phyloP scores from a whole-genome alignment of 2,113 vertebrate species.

The Oreochromis aureus region DNA sequence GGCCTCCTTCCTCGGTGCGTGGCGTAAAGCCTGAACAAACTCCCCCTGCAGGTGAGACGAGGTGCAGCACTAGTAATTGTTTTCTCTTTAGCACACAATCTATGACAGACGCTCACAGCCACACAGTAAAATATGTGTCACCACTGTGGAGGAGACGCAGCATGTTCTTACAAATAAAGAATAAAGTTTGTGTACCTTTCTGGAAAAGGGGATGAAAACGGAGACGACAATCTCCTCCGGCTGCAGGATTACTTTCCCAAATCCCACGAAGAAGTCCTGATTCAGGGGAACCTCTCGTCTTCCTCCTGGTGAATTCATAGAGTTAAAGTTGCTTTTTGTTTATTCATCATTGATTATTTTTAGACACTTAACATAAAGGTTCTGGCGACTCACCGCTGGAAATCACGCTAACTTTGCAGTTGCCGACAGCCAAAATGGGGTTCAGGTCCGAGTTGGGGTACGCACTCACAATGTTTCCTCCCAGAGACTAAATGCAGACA shows the following conservation, averaged over 20 bases:
- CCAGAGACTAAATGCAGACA: slow-evolving; percentile 75
- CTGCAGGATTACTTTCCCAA: slow-evolving; percentile 69
- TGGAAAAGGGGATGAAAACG: slow-evolving; percentile 78
- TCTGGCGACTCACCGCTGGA: slow-evolving; percentile 71
- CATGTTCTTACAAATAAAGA: neutral
- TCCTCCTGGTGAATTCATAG: slow-evolving; percentile 41
- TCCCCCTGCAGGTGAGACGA: slow-evolving; percentile 73
- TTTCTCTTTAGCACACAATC: neutral
- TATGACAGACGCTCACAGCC: neutral
- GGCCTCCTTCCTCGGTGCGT: slow-evolving; percentile 80
- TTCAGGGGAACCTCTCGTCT: slow-evolving; percentile 70
- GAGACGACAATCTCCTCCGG: slow-evolving; percentile 81
- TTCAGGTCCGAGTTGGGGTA: slow-evolving; percentile 88
- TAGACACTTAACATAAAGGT: neutral
- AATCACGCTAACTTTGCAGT: slow-evolving; percentile 70
- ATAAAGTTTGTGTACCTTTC: slow-evolving; percentile 63
- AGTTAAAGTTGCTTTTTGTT: neutral
- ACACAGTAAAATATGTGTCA: neutral
- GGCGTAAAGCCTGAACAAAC: slow-evolving; percentile 80
- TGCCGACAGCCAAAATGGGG: slow-evolving; percentile 81
- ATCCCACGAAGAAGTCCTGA: slow-evolving; percentile 77
- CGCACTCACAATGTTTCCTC: slow-evolving; percentile 82
- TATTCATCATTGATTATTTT: neutral
- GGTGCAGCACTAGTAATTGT: neutral
- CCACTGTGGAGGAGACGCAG: neutral